Evolutionary conservation across 2,113 vertebrate genomes (phyloP), one percentile per base, ranked within the genome.

Genomic region (Coturnix japonica): DNA sequence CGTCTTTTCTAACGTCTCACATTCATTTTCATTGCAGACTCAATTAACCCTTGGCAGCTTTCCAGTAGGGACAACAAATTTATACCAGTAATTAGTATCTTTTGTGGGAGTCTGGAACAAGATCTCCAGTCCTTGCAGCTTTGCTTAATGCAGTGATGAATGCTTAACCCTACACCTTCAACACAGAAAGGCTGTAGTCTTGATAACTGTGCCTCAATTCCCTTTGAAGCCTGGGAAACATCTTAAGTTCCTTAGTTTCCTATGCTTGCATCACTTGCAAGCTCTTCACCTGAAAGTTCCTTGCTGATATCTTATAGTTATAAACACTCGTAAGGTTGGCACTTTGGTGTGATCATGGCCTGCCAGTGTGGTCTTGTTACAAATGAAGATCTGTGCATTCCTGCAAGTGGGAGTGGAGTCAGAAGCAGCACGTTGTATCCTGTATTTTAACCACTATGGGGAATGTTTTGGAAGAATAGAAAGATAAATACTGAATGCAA

Each of bases 21-120:
- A 84, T 66, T 81, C 20, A 60, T 91, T 89, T 87, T 91, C 39
- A 56, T 85, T 73, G 81, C 76, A 85, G 63, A 60, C 70, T 87
- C 51, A 79, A 82, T 91, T 85, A 92, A 60, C 28, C 72, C 59
- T 92, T 94, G 75, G 84, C 85, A 79, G 60, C 44, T 56, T 80
- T 87, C 79, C 87, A 67, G 43, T 11, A 39, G 15, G 85, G 85
- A 80, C 82, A 92, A 54, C 26, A 77, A 33, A 77, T 89, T 91
- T 85, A 71, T 73, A 59, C 31, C 56, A 71, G 76, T 85, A 87
- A 89, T 90, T 76, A 91, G 69, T 66, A 41, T 25, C 19, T 80
- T 88, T 88, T 63, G 72, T 85, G 56, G 56, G 46, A 70, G 59
- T 72, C 81, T 76, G 71, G 10, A 79, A 82, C 67, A 82, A 81